Conservation (phyloP, 2,888 invertebrate genomes). For the Agrochola lota region DNA sequence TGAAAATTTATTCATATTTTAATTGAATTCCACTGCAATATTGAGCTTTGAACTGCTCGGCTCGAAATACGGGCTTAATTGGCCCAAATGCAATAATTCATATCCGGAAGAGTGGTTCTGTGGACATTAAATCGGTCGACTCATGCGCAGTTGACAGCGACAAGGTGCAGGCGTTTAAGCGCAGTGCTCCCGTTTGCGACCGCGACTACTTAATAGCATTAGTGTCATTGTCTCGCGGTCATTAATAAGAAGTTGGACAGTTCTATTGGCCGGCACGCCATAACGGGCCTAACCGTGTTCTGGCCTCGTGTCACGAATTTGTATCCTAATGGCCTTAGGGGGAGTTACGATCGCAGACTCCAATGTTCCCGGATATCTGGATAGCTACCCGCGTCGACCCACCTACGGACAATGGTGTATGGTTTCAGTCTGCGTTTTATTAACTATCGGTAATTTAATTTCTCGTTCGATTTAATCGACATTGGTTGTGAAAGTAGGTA, state of each 20-base stretch:
- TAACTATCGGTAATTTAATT: conserved; percentile 58
- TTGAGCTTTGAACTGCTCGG: conserved; percentile 59
- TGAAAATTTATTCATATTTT: conserved; percentile 49
- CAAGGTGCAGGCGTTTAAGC: conserved; percentile 78
- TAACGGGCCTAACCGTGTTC: conserved; percentile 80
- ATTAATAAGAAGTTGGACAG: conserved; percentile 88
- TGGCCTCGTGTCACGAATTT: conserved; percentile 85
- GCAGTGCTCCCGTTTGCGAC: conserved; percentile 76
- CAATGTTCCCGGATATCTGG: conserved; percentile 70
- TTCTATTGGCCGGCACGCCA: conserved; percentile 85
- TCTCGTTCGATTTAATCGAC: conserved; percentile 49
- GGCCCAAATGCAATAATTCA: conserved; percentile 63
- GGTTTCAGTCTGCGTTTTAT: conserved; percentile 67
- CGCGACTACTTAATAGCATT: conserved; percentile 86
- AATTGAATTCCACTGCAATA: conserved; percentile 55
- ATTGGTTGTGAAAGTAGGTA: conserved; percentile 18
- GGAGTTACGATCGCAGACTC: conserved; percentile 70
- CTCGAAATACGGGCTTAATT: conserved; percentile 56
- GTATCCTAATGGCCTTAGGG: conserved; percentile 75
- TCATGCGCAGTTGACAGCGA: conserved; percentile 66
- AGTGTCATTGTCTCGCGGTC: conserved; percentile 86
- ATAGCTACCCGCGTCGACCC: conserved; percentile 60
- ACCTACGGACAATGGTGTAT: conserved; percentile 68
- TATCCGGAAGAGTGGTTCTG: conserved; percentile 53
- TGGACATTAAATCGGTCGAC: conserved; percentile 55